Base-by-base conservation (phyloP, 2,888 invertebrate species). In the Rhyacophila evoluta region DNA sequence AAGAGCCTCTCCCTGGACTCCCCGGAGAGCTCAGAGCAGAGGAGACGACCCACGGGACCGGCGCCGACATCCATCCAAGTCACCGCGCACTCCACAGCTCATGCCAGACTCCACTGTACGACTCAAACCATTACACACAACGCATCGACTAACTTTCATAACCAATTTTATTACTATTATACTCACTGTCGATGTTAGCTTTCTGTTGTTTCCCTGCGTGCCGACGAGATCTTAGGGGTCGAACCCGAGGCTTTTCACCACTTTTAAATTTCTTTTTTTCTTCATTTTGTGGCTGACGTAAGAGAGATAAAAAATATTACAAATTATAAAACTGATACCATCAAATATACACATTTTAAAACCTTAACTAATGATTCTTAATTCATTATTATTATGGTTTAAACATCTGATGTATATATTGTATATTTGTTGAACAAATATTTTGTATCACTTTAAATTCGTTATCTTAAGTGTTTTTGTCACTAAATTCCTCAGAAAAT, bases 1-100 rank as follows among this genome's bases (percentile, higher is more conserved):
- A 98, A 98, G 93, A 97, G 97, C 87, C 93, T 98, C 85, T 98
- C 98, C 82, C 90, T 98, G 92, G 98, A 98, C 88, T 97, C 97
- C 36, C 98, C 98, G 82, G 98, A 98, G 88, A 96, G 96, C 84
- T 94, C 95, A 81, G 96, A 97, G 87, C 88, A 92, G 85, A 91
- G 96, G 84, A 92, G 96, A 68, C 92, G 95, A 75, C 93, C 82
- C 6, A 77, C 77, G 2, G 75, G 69, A n/a, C 55, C 88, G 83
- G 87, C 87, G 82, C 79, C 79, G 29, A 85, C 84, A 80, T 85
- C 89, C 82, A 87, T 55, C 55, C 55, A 55, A 55, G 19, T 55
- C 90, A 80, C 89, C 90, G 85, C 77, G 74, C 72, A 77, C 79
- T 70, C 74, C 27, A 25, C 74, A 27, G 78, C 72, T 55, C 55